Conservation (phyloP, 2,797 vertebrate species). For the Threskiornis aethiopicus region DNA sequence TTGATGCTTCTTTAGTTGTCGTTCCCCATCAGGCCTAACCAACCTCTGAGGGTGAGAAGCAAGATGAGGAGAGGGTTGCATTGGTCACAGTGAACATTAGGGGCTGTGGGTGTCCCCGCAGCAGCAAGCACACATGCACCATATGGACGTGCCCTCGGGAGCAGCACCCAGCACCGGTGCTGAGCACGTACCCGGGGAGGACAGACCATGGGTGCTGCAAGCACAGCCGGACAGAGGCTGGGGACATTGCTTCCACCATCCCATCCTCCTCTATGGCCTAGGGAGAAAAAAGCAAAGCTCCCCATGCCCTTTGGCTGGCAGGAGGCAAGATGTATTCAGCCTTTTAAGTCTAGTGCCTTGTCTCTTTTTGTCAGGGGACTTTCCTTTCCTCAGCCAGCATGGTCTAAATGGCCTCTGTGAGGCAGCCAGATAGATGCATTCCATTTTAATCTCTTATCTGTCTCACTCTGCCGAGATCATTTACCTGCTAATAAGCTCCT, state of each 20-base stretch:
- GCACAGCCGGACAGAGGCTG: not conserved
- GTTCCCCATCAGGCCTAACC: not conserved
- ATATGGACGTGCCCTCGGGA: not conserved
- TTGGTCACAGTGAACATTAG: not conserved
- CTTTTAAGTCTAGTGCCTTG: not conserved
- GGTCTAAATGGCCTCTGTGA: not conserved
- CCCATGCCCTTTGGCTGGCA: not conserved
- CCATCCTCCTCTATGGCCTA: not conserved
- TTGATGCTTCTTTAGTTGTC: not conserved
- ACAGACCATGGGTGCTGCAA: not conserved
- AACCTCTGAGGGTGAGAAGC: not conserved
- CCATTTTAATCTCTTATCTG: not conserved
- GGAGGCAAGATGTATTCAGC: not conserved
- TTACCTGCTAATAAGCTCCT: slow-evolving; percentile 15
- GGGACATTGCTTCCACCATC: not conserved
- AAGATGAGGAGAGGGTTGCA: not conserved
- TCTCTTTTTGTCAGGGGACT: not conserved
- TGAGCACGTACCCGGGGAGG: not conserved
- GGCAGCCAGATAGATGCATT: not conserved
- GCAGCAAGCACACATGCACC: not conserved
- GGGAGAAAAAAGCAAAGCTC: not conserved
- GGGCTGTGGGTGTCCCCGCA: not conserved
- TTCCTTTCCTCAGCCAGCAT: not conserved
- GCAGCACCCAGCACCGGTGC: not conserved
- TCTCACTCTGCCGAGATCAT: not conserved